These are phyloP conservation scores for Ploceus nigricollis DNA, from an alignment of 2,113 vertebrate species.

Conservation along the genomic window DNA sequence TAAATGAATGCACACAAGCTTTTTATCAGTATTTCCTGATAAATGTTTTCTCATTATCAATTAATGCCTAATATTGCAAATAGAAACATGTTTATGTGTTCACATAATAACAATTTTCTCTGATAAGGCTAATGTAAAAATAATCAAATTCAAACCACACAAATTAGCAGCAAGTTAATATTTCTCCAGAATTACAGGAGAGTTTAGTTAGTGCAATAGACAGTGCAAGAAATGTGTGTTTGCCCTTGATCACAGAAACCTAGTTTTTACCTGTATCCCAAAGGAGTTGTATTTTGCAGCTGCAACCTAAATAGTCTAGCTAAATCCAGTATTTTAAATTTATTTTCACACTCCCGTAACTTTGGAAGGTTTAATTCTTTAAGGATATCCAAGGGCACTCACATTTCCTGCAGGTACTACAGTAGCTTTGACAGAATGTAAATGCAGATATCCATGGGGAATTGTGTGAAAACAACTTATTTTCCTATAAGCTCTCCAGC, in stretches of 20 bases:
- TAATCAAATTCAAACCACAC: neutral
- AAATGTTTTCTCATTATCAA: neutral
- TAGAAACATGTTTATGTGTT: neutral
- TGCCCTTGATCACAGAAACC: neutral
- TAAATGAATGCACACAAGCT: neutral
- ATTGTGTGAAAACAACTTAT: slow-evolving; percentile 19
- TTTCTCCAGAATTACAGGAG: neutral
- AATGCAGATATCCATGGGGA: slow-evolving; percentile 46
- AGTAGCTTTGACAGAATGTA: slow-evolving; percentile 48
- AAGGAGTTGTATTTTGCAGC: neutral
- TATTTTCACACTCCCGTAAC: neutral
- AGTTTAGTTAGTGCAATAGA: neutral
- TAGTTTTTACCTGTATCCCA: neutral
- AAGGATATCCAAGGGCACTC: slow-evolving; percentile 22
- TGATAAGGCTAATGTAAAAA: neutral
- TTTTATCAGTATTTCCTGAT: neutral
- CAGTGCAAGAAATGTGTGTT: neutral
- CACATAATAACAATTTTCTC: neutral
- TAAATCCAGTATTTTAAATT: slow-evolving; percentile 11
- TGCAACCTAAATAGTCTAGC: neutral
- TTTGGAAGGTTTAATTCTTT: slow-evolving; percentile 17
- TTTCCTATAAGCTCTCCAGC: neutral
- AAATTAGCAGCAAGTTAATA: slow-evolving; percentile 1
- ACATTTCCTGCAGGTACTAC: slow-evolving; percentile 6
- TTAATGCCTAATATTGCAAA: neutral